phyloP scores from a whole-genome alignment of 2,797 vertebrate species.

The Sebastiscus albofasciatus region DNA sequence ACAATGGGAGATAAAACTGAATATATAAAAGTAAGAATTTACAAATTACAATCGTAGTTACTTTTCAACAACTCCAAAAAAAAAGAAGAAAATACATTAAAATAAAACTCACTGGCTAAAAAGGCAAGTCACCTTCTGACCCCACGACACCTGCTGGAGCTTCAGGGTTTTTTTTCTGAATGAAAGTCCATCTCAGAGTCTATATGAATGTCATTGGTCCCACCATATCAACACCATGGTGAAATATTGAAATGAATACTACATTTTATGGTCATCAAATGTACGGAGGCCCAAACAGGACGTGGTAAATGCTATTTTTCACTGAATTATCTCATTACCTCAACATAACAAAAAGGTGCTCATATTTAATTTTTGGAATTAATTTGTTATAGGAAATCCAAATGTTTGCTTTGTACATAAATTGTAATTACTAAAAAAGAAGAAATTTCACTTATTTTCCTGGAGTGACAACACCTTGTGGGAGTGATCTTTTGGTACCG shows the following conservation, averaged over 20 bases:
- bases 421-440: not conserved
- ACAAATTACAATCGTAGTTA: constrained; percentile 1
- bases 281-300: not conserved
- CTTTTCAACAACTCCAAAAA: not conserved
- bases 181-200: not conserved
- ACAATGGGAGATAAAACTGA: not conserved
- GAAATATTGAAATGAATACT: not conserved
- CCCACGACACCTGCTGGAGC: not conserved
- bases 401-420: not conserved
- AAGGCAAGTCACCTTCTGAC: not conserved
- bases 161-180: not conserved
- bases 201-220: not conserved
- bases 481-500: no score
- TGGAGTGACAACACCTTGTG: not conserved
- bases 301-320: not conserved
- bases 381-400: not conserved
- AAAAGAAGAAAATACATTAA: not conserved
- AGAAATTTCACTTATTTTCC: not conserved
- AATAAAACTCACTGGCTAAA: not conserved
- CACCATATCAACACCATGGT: not conserved
- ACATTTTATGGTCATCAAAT: not conserved
- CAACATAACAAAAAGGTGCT: not conserved
- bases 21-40: constrained; percentile 12
- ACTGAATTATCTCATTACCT: not conserved
- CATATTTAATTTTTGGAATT: not conserved